Base-by-base conservation (phyloP, 2,113 vertebrate species). In the Sciurus niger region DNA sequence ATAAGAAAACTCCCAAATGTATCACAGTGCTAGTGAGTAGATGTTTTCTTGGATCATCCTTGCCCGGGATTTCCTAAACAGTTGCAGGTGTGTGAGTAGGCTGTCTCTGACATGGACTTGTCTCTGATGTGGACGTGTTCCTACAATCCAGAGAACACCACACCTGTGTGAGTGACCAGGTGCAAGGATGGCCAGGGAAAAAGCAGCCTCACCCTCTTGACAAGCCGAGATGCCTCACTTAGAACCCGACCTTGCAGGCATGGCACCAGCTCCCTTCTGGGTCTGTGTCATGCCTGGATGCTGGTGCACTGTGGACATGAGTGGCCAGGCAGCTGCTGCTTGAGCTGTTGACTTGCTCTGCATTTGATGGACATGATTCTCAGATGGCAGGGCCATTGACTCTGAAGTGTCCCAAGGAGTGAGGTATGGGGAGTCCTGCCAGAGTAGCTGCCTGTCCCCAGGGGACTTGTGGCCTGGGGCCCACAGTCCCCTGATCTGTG, bases 151-250 rank as follows among this genome's bases (percentile, higher is more conserved):
- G 40, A 58, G 51, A 60, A 7, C 4, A 3, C 16, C 55, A 25
- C 37, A 8, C 40, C 25, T 3, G 14, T 22, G 6, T 30, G 16
- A 32, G n/a, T n/a, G n/a, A n/a, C 60, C 11, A 16, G 24, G 63
- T 22, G 18, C 10, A 4, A 3, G 43, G 28, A 0, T 24, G 18
- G 17, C n/a, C n/a, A 72, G 43, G 1, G 74, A 11, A 34, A 25
- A 53, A 3, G 0, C 0, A n/a, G n/a, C 18, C 48, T 55, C 4
- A 0, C 10, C 24, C 0, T 37, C 34, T 12, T 4, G 84, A 24
- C 3, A 60, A 70, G 60, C 67, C 7, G n/a, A 4, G 65, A 8
- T 74, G 13, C 46, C 13, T 18, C 67, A 0, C 32, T 10, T 18
- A 34, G 88, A 24, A 53, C 68, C 48, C 12, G 3, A 0, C 11